Base-by-base conservation (phyloP, 1,140 invertebrate genomes). In the Tetramorium parvispinum region DNA sequence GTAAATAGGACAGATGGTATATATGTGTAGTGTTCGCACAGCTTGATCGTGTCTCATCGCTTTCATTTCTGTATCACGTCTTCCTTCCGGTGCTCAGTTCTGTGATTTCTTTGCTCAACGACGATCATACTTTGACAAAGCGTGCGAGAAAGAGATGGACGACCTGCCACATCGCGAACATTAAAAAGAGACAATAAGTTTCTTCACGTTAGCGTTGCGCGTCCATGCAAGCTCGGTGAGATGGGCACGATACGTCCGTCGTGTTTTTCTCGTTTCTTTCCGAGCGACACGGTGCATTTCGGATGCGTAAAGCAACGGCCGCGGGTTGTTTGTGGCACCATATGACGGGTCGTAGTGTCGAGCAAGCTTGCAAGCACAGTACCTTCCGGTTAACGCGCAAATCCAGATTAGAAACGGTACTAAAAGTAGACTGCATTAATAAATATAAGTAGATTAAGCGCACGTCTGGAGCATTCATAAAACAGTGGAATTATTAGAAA, bases 221-320 rank as follows among this genome's bases (percentile, higher is more conserved):
- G 53, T 51, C 16, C 27, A 57, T 77, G 57, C 37, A 63, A 51
- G 61, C 61, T 53, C 18, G 37, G 18, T 49, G 61, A 66, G 75
- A 79, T 51, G 37, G 11, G 40, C 13, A n/a, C 8, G 32, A 77
- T 75, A 51, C 59, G 53, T 66, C n/a, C 27, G n/a, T 10, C 77
- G 79, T 77, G 61, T 85, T 79, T 85, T 85, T 85, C 75, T 78
- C 73, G 51, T 85, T 78, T 55, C 61, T 85, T 79, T 24, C 18
- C 61, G 24, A 32, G 75, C 75, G n/a, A 85, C 83, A 43, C 18
- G 83, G 43, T 65, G 73, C 75, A 79, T 78, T 76, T 49, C 18
- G 59, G 24, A 77, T 85, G 59, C 43, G 82, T 78, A 27, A 55
- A 63, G 61, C 83, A 65, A 85, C 51, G 76, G 27, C 59, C 43